A percentile compares a stretch with the other conserved stretches of the same genome.
Conservation (phyloP, 2,888 invertebrate genomes). For the Malthinus flaveolus region DNA sequence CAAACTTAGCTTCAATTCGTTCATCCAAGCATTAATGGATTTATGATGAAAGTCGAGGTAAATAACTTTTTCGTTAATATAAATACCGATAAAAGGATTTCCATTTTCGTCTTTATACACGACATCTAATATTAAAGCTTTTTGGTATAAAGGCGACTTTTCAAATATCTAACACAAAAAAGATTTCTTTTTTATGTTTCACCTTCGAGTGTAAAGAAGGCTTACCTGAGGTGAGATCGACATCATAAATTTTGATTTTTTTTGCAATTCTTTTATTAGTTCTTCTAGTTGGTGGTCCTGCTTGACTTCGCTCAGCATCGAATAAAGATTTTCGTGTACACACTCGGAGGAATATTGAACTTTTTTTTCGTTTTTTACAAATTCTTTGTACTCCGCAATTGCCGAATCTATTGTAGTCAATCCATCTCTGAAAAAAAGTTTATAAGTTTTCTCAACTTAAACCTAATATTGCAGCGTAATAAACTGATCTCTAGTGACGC, state of each 20-base stretch:
- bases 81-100: constrained; percentile 39
- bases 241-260: constrained; percentile 34
- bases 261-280: constrained; percentile 4
- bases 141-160: constrained; percentile 35
- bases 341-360: constrained; percentile 54
- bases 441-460: neutral
- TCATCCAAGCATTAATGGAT: constrained; percentile 37
- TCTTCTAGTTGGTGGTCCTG: neutral
- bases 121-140: constrained; percentile 37
- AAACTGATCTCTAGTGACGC: no score
- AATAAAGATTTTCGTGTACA: constrained; percentile 52
- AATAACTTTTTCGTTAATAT: constrained; percentile 41
- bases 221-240: constrained; percentile 44
- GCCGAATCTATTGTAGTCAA: constrained; percentile 36
- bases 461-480: neutral
- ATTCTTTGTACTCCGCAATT: constrained; percentile 38
- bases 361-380: constrained; percentile 23
- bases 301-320: constrained; percentile 27
- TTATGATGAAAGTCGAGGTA: constrained; percentile 48
- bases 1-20: constrained; percentile 26
- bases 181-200: neutral
- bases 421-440: constrained; percentile 41
- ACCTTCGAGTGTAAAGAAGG: neutral
- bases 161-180: constrained; percentile 14
- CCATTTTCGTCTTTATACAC: constrained; percentile 39